A percentile compares a stretch with the other conserved stretches of the same genome.
Evolutionary conservation across 92 coral and sea anemone genomes (phyloP).

Genomic region (Porites divaricata): DNA sequence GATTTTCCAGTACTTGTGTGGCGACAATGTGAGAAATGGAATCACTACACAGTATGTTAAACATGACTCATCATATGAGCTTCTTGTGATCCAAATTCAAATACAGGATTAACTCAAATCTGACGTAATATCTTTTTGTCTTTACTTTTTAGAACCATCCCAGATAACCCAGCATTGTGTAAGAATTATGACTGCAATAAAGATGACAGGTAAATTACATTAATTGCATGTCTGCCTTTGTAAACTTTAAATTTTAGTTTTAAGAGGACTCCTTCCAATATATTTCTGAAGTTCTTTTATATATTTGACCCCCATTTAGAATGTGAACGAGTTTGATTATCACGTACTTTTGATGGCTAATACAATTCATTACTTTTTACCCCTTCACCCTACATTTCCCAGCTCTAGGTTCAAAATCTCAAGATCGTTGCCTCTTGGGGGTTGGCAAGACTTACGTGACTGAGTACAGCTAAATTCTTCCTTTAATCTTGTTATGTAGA

Average conservation of each 20-base stretch:
- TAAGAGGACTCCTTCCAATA: too few species aligned
- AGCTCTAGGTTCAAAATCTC: too few species aligned
- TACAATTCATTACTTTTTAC: too few species aligned
- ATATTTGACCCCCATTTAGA: too few species aligned
- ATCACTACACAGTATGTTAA: conserved; percentile 90
- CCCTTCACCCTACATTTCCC: too few species aligned
- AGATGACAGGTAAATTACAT: conserved; percentile 70
- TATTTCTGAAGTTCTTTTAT: too few species aligned
- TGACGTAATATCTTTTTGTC: background rate
- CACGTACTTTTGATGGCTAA: too few species aligned
- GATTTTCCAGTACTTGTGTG: conserved; percentile 97
- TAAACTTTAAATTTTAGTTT: too few species aligned
- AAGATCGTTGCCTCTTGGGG: background rate
- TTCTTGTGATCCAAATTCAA: background rate
- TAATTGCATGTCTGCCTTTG: too few species aligned
- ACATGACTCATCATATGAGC: too few species aligned
- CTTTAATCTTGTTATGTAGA: conserved; percentile 39
- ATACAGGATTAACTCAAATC: background rate
- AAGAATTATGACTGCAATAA: conserved; percentile 86
- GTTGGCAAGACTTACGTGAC: background rate
- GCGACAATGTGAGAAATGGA: conserved; percentile 87
- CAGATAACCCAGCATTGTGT: conserved; percentile 87
- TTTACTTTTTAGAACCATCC: conserved; percentile 77
- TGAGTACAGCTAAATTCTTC: background rate
- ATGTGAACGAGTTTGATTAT: too few species aligned